phyloP scores from a whole-genome alignment of 2,888 invertebrate genomes.

The Hirudinaria manillensis region DNA sequence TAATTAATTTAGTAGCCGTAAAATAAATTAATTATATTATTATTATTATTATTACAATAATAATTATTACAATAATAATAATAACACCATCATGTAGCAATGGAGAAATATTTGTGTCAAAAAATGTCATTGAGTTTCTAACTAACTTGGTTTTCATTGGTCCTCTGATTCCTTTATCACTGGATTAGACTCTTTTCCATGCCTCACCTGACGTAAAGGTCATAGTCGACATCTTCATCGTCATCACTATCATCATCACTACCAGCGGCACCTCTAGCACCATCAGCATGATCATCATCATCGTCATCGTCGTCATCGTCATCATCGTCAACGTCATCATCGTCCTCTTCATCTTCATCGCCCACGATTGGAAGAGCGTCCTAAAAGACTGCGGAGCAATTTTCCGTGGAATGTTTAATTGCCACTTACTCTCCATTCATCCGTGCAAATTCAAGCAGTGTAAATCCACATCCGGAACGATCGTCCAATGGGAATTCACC shows the following conservation, averaged over 20 bases:
- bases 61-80: too few relatives aligned
- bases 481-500: conserved; percentile 7
- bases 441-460: neutral
- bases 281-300: conserved; percentile 24
- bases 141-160: too few relatives aligned
- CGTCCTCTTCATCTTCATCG: conserved; percentile 3
- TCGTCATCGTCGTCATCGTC: conserved; percentile 8
- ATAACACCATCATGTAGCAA: too few relatives aligned
- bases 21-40: too few relatives aligned
- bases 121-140: too few relatives aligned
- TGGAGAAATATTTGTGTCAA: too few relatives aligned
- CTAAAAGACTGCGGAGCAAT: neutral
- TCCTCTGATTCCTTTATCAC: too few relatives aligned
- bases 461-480: conserved; percentile 6
- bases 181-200: too few relatives aligned
- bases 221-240: neutral
- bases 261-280: neutral
- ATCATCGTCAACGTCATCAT: neutral
- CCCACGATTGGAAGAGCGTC: neutral
- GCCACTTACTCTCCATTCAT: neutral
- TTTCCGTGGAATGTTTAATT: neutral
- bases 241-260: neutral
- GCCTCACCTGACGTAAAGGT: neutral
- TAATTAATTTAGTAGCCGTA: too few relatives aligned
- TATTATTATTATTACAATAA: too few relatives aligned